Conservation (phyloP, 2,888 invertebrate species). For the Teinopalpus imperialis region DNA sequence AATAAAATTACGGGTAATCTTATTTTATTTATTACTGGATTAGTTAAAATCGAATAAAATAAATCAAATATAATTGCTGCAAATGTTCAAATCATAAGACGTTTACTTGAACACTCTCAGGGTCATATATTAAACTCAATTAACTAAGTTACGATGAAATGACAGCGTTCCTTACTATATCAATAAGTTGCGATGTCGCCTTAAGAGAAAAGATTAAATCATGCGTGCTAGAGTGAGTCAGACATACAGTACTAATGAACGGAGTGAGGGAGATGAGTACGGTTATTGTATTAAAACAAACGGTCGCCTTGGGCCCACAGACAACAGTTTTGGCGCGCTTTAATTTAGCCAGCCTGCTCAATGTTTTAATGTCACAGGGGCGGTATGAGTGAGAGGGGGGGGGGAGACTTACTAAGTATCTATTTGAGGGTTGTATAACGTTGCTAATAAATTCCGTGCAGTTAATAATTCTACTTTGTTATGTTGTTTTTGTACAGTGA, state of each 20-base stretch:
- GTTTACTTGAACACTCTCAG: not conserved
- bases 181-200: constrained; percentile 51
- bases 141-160: constrained; percentile 14
- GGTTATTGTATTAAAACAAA: constrained; percentile 82
- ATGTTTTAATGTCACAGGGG: constrained; percentile 76
- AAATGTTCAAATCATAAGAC: no score
- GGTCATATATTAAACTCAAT: constrained; percentile 18
- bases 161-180: constrained; percentile 30
- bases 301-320: constrained; percentile 77
- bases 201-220: constrained; percentile 69
- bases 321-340: constrained; percentile 79
- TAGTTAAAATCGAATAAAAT: no score
- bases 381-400: constrained; percentile 41
- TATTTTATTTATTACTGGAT: no score
- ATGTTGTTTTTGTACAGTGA: constrained; percentile 26
- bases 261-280: constrained; percentile 63
- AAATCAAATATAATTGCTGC: no score
- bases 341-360: constrained; percentile 75
- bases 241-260: constrained; percentile 44
- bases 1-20: no score
- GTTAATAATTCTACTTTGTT: constrained; percentile 65
- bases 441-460: constrained; percentile 71
- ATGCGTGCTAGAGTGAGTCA: constrained; percentile 51
- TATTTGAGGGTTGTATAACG: constrained; percentile 75
- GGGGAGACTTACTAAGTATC: constrained; percentile 66